These are phyloP conservation scores for Trachelus troglodyta DNA, from an alignment of 2,888 invertebrate species.

Conservation along the genomic window DNA sequence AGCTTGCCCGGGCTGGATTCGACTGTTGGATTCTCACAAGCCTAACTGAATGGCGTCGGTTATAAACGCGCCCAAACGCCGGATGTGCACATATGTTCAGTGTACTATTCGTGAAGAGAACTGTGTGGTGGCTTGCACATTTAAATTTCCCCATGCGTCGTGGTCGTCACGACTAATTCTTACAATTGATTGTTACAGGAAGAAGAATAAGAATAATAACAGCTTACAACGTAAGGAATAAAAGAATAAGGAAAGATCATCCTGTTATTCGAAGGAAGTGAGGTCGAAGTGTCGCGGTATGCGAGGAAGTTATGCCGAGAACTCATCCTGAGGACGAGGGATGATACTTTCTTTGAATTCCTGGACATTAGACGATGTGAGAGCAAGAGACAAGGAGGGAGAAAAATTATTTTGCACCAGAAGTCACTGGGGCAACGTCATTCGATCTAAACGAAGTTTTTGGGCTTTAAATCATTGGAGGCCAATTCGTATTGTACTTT, in stretches of 20 bases:
- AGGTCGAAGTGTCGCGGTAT: not conserved
- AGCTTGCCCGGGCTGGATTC: not conserved
- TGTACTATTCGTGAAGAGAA: not conserved
- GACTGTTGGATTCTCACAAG: not conserved
- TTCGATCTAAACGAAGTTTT: not conserved
- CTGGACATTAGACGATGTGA: not conserved
- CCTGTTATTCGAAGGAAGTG: not conserved
- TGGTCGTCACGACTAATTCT: not conserved
- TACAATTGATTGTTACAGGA: not conserved
- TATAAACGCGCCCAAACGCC: conserved; percentile 4
- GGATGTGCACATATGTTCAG: conserved; percentile 6
- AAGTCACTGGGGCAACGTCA: not conserved
- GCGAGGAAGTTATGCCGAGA: not conserved
- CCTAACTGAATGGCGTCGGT: conserved; percentile 1
- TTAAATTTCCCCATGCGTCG: not conserved
- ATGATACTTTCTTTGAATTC: not conserved
- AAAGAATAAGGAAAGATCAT: not conserved
- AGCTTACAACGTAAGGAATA: not conserved
- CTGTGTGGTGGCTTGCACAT: not conserved
- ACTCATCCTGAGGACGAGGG: not conserved
- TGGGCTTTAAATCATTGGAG: not conserved
- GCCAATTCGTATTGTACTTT: not conserved
- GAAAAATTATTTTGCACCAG: not conserved
- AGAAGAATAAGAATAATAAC: not conserved
- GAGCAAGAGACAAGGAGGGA: not conserved